Conservation (phyloP, 2,888 invertebrate species). For the Marasmarcha lunaedactyla region DNA sequence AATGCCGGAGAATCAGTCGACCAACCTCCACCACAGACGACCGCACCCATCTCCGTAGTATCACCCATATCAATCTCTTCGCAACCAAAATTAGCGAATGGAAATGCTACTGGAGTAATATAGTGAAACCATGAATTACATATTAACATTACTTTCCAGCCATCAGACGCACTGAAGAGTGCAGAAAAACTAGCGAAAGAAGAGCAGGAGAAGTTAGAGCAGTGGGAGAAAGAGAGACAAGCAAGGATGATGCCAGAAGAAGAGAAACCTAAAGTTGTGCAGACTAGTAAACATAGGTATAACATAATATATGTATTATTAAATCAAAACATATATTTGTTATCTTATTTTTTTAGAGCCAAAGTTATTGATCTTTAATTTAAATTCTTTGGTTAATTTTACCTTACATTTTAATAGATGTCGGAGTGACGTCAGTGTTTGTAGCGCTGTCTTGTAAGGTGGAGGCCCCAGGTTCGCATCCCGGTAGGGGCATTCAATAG, state of each 20-base stretch:
- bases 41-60: slow-evolving; percentile 30
- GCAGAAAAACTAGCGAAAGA: slow-evolving; percentile 85
- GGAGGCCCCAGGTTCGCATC: too few species aligned
- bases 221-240: slow-evolving; percentile 82
- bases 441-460: too few species aligned
- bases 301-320: too few species aligned
- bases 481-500: too few species aligned
- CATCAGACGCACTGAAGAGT: slow-evolving; percentile 84
- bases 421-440: too few species aligned
- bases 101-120: slow-evolving; percentile 70
- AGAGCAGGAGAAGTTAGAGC: slow-evolving; percentile 81
- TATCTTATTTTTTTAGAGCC: too few species aligned
- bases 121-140: too few species aligned
- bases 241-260: slow-evolving; percentile 81
- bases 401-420: too few species aligned
- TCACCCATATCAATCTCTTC: slow-evolving; percentile 40
- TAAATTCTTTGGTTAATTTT: too few species aligned
- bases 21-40: slow-evolving; percentile 21
- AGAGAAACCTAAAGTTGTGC: slow-evolving; percentile 29
- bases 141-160: slow-evolving; percentile 59
- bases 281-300: slow-evolving; percentile 71
- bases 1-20: slow-evolving; percentile 55
- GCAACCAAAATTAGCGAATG: slow-evolving; percentile 60
- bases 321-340: neutral
- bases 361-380: too few species aligned